Conservation (phyloP, 2,113 vertebrate species). For the Neopipo cinnamomea region DNA sequence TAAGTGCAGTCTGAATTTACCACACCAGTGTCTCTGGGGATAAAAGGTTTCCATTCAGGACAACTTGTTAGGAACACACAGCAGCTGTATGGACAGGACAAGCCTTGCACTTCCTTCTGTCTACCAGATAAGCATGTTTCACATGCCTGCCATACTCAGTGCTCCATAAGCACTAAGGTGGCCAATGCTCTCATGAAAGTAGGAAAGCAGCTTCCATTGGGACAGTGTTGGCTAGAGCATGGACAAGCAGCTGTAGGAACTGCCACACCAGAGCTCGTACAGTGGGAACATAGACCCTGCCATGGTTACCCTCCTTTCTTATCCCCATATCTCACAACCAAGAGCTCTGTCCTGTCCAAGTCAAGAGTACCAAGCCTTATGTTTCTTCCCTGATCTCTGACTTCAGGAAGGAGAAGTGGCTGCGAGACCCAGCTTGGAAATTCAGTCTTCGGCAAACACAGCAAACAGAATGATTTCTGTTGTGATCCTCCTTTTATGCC, state of each 20-base stretch:
- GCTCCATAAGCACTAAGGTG: not conserved
- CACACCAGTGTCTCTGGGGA: not conserved
- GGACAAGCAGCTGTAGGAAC: not conserved
- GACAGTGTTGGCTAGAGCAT: not conserved
- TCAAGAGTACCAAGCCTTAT: not conserved
- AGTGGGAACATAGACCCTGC: not conserved
- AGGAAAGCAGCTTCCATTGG: not conserved
- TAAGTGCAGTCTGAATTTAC: not conserved
- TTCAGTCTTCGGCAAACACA: not conserved
- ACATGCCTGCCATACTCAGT: not conserved
- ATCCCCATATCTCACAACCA: not conserved
- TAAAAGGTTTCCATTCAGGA: not conserved
- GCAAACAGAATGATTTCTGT: not conserved
- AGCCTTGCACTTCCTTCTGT: not conserved
- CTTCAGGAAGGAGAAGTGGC: not conserved
- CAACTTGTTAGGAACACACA: not conserved
- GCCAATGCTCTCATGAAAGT: not conserved
- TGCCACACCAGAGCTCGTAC: not conserved
- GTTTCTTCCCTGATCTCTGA: not conserved
- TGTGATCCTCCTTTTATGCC: accelerated
- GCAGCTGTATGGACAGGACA: not conserved
- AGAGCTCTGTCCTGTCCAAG: not conserved
- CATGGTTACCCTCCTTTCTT: not conserved
- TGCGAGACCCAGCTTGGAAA: not conserved
- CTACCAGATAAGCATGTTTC: not conserved